Base-by-base conservation (phyloP, 2,113 vertebrate species). In the Nibea albiflora region DNA sequence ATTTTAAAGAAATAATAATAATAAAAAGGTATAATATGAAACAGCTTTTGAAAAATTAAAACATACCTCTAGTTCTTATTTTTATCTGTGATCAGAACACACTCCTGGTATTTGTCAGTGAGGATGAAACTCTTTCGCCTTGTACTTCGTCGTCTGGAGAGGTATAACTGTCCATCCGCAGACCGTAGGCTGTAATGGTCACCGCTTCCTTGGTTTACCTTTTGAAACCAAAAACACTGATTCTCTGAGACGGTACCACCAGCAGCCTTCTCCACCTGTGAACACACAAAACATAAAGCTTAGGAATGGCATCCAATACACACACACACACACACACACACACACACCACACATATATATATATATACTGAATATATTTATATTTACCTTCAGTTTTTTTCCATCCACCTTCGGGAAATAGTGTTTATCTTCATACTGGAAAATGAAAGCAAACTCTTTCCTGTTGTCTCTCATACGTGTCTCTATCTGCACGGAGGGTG, bases 361-460 rank as follows among this genome's bases (percentile, higher is more conserved):
- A 46, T 46, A 4, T 14, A 46, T 4, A 46, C 4, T 46, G 11
- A 14, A 46, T 3, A 14, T 46, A 46, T 46, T 46, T 4, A 14
- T 14, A 1, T 0, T 15, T 49, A 49, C 47, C 47, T 16, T 15
- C 16, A 49, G 14, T 3, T 49, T 49, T 15, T 49, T 49, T 49
- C 47, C 47, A 49, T 4, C 17, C 58, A 76, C 80, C 44, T 24
- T 53, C 1, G 3, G 5, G 1, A 2, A 5, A 69, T 63, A 78
- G 1, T 0, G 4, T 0, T 0, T 0, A 0, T 0, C 0, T 0
- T 0, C 0, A 1, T 0, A 0, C 1, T 0, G 0, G 11, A 76
- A 85, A 2, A 0, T 0, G 1, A 80, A 67, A 47, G 83, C 67
- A 14, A 76, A 15, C 9, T 28, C 3, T 0, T 24, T n/a, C 1